Conservation (phyloP, 92 coral and sea anemone species). For the Muricea muricata region DNA sequence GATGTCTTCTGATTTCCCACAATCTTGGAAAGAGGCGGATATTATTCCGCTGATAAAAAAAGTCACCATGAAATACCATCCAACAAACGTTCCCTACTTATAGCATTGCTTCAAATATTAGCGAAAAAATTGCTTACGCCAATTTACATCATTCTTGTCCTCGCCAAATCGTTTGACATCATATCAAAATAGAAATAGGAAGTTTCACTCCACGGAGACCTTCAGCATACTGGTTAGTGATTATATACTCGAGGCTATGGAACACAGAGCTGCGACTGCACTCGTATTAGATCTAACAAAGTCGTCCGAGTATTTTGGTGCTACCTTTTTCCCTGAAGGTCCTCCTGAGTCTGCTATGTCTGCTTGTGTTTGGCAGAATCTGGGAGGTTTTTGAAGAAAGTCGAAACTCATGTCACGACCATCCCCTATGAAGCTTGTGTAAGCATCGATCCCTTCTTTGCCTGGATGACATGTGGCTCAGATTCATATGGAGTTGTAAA, state of each 20-base stretch:
- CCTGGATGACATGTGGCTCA: constrained; percentile 13
- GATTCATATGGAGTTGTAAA: neutral
- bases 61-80: constrained; percentile 33
- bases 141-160: neutral
- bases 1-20: constrained; percentile 24
- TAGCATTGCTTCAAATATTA: constrained; percentile 22
- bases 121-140: constrained; percentile 21
- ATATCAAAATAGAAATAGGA: too few species aligned
- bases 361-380: neutral
- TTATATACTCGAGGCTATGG: neutral
- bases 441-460: constrained; percentile 22
- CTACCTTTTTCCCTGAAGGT: too few species aligned
- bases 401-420: constrained; percentile 29
- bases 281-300: too few species aligned
- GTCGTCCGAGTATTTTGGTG: too few species aligned
- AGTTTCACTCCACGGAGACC: constrained; percentile 20
- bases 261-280: neutral
- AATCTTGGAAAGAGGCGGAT: too few species aligned
- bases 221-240: neutral
- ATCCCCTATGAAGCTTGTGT: neutral
- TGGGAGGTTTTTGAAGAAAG: constrained; percentile 37
- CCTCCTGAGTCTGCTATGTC: neutral
- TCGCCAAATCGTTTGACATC: neutral
- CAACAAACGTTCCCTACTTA: constrained; percentile 49
- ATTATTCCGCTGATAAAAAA: constrained; percentile 28